These are phyloP conservation scores for Drosophila pachea DNA, from an alignment of 1,140 invertebrate species.

Conservation along the genomic window DNA sequence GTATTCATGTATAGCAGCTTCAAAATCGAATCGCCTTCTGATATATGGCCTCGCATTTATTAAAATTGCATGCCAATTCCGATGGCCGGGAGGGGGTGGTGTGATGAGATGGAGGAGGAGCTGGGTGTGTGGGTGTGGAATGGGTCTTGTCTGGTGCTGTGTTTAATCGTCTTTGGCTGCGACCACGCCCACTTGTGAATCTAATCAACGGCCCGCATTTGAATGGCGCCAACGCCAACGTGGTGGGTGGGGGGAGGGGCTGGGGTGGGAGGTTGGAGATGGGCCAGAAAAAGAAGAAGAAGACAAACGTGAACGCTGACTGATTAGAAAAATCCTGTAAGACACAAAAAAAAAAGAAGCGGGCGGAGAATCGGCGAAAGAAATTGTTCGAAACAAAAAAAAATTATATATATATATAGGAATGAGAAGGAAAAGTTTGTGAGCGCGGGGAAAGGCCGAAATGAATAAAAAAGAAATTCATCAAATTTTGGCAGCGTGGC, in stretches of 20 bases:
- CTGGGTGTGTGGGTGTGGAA: background rate
- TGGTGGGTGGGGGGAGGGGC: too few species aligned
- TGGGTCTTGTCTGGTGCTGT: background rate
- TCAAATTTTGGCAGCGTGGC: constrained; percentile 68
- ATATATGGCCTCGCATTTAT: constrained; percentile 1
- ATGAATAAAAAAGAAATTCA: constrained; percentile 76
- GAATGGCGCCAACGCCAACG: constrained; percentile 35
- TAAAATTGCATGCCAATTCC: background rate
- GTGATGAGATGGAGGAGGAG: background rate
- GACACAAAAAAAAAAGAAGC: constrained; percentile 48
- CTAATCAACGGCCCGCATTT: constrained; percentile 65
- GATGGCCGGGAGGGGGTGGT: background rate
- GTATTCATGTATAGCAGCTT: background rate
- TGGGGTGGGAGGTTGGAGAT: too few species aligned
- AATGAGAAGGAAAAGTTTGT: constrained; percentile 35
- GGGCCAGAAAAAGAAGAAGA: background rate
- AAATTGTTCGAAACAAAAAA: constrained; percentile 5
- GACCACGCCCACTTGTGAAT: constrained; percentile 1
- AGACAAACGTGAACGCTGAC: constrained; percentile 58
- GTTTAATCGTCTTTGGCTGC: constrained; percentile 10
- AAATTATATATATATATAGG: background rate
- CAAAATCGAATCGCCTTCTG: background rate
- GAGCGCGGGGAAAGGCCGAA: constrained; percentile 9
- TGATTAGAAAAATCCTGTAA: constrained; percentile 73
- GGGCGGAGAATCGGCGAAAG: constrained; percentile 23